Conservation (phyloP, 2,113 vertebrate genomes). For the Leucopsar rothschildi region DNA sequence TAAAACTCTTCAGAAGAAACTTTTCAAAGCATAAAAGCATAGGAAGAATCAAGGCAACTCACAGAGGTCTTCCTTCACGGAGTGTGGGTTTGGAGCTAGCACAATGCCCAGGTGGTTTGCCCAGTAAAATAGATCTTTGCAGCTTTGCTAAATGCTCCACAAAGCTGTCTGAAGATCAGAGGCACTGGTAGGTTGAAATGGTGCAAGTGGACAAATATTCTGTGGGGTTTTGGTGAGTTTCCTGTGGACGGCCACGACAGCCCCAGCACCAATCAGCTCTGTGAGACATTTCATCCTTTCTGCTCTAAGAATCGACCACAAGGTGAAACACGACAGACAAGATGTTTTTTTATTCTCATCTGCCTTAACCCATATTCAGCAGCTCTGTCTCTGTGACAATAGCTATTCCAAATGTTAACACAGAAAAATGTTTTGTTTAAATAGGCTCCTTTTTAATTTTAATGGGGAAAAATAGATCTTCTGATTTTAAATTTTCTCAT, state of each 20-base stretch:
- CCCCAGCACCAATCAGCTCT: conserved; percentile 4
- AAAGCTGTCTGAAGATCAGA: not conserved
- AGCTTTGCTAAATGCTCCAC: not conserved
- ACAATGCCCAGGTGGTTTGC: not conserved
- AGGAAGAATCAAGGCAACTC: conserved; percentile 9
- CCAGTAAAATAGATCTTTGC: not conserved
- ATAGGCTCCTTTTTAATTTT: not conserved
- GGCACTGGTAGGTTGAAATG: not conserved
- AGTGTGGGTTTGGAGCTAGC: not conserved
- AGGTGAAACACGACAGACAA: not conserved
- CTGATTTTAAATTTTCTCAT: not conserved
- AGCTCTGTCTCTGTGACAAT: not conserved
- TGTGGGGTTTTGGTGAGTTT: not conserved
- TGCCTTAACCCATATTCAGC: not conserved
- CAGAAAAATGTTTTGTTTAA: not conserved
- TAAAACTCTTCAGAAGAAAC: not conserved
- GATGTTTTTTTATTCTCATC: not conserved
- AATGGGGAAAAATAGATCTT: not conserved
- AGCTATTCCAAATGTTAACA: not conserved
- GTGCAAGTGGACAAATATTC: not conserved
- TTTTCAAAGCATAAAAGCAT: not conserved
- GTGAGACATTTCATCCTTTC: not conserved
- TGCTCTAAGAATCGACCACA: not conserved
- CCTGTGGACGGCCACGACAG: not conserved
- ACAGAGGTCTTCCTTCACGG: not conserved